Base-by-base conservation (phyloP, 2,888 invertebrate species). In the Leptinotarsa rubiginosa region DNA sequence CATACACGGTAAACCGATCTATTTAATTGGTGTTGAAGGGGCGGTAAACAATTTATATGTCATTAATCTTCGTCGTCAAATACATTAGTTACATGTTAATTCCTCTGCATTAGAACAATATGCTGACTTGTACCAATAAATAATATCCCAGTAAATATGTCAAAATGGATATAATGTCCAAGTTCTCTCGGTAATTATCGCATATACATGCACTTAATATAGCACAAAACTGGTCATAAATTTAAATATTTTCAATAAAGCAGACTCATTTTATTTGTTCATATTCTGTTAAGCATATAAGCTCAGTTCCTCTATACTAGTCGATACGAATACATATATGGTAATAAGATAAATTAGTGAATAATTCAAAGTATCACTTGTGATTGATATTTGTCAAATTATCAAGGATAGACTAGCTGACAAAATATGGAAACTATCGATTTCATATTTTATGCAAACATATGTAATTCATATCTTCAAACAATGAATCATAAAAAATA, bases 11-110 rank as follows among this genome's bases (percentile, higher is more conserved):
- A 50, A 67, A 22, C 50, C 67, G 52, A 50, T 67, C 52, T 47
- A 67, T 67, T 47, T 47, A 67, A 67, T 67, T 67, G 25, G 62
- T 62, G 62, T 62, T 62, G 62, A 62, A 62, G 62, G 62, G 62
- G 62, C 41, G 62, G 62, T 62, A 18, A 31, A 62, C 62, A 62
- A 18, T 62, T 62, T 62, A 62, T 62, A 31, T 16, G n/a, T 31
- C 62, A 62, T 62, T 62, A 62, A 62, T 62, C 62, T 31, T n/a
- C n/a, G 41, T 62, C 62, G 41, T 62, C 31, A 62, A 16, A 31
- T 62, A 62, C 41, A 41, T 41, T n/a, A 62, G 18, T 31, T 31
- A 41, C 7, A 41, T 12, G 62, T 10, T 62, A 25, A 25, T 62
- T 25, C 62, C 41, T 62, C 62, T 62, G 62, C 31, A 41, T 62